Evolutionary conservation across 2,113 vertebrate species (phyloP).

Genomic region (Mirza zaza): DNA sequence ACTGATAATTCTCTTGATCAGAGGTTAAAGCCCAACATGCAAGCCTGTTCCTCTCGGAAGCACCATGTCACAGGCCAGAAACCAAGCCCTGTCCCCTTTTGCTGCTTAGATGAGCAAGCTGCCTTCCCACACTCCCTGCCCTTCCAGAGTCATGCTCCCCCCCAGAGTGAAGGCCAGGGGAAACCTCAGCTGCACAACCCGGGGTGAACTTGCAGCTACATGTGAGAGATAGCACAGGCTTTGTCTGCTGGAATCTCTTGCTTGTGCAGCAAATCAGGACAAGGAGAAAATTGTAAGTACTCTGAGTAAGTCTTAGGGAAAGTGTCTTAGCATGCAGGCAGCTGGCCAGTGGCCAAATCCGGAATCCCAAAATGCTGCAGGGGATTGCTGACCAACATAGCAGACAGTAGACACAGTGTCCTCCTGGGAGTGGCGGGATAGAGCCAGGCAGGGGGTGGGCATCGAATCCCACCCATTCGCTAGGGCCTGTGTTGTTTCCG

Average conservation of each 20-base stretch:
- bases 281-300: too few relatives aligned
- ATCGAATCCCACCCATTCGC: too few relatives aligned
- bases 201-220: neutral
- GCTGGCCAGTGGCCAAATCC: neutral
- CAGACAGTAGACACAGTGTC: neutral
- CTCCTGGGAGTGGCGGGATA: neutral
- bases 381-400: rapidly evolving
- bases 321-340: neutral
- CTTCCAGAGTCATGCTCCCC: neutral
- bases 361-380: neutral
- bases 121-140: too few relatives aligned
- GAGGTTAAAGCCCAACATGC: neutral
- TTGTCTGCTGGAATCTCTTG: neutral
- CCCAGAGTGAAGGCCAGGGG: neutral
- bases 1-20: neutral
- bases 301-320: neutral
- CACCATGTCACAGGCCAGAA: neutral
- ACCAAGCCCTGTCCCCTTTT: neutral
- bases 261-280: neutral
- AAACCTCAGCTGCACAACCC: neutral
- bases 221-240: rapidly evolving
- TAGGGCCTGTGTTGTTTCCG: neutral
- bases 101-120: neutral
- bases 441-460: rapidly evolving
- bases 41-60: neutral